phyloP scores from a whole-genome alignment of 2,888 invertebrate species.

The Sylvicola fuscatus region DNA sequence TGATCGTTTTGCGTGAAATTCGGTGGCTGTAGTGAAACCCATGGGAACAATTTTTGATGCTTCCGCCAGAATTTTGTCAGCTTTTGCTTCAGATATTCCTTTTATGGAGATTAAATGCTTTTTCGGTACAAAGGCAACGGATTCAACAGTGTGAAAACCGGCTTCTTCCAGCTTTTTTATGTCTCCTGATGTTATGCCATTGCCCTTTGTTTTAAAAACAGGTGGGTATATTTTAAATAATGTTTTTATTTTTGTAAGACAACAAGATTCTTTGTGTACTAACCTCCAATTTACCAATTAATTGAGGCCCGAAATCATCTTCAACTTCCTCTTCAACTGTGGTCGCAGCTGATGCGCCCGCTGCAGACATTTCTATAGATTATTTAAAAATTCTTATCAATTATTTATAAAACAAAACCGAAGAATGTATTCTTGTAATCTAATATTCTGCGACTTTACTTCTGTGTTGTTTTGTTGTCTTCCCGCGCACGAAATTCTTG shows the following conservation, averaged over 20 bases:
- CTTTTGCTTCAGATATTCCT: conserved; percentile 95
- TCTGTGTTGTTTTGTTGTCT: no score
- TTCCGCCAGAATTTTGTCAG: conserved; percentile 79
- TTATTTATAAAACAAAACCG: no score
- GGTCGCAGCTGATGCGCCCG: conserved; percentile 24
- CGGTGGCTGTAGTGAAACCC: conserved; percentile 96
- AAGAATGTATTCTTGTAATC: no score
- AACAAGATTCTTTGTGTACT: conserved; percentile 3
- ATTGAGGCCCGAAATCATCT: conserved; percentile 51
- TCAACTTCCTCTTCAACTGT: conserved; percentile 31
- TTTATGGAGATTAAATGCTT: conserved; percentile 74
- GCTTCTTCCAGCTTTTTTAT: conserved; percentile 85
- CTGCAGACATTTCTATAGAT: conserved; percentile 27
- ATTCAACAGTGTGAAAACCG: conserved; percentile 87
- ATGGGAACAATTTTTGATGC: conserved; percentile 87
- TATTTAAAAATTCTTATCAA: conserved; percentile 9
- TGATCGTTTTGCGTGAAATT: conserved; percentile 84
- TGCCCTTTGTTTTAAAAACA: conserved; percentile 36
- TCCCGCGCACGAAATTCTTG: no score
- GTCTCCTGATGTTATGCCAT: conserved; percentile 78
- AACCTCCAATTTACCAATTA: conserved; percentile 53
- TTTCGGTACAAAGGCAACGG: conserved; percentile 87
- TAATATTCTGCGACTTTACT: no score
- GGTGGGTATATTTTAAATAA: neutral
- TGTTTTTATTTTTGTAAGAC: no score